Evolutionary conservation across 2,888 invertebrate genomes (phyloP).

Genomic region (Pomacea canaliculata): DNA sequence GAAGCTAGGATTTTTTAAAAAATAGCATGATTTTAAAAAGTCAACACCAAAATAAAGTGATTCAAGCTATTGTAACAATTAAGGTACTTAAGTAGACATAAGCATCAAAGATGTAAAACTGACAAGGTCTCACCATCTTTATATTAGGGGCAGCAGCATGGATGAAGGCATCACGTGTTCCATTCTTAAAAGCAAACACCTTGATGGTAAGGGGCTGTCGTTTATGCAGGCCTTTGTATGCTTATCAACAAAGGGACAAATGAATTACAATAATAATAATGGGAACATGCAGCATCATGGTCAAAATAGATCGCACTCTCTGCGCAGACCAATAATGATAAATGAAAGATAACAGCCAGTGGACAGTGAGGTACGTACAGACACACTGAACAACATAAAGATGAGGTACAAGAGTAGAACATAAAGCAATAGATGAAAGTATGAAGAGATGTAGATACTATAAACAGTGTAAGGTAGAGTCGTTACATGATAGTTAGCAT

Average conservation of each 20-base stretch:
- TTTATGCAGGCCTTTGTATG: slow-evolving; percentile 40
- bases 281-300: too few relatives aligned
- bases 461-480: too few relatives aligned
- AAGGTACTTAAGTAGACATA: not conserved
- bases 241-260: slow-evolving; percentile 9
- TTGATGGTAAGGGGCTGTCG: slow-evolving; percentile 60
- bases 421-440: too few relatives aligned
- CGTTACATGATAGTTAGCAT: too few relatives aligned
- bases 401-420: too few relatives aligned
- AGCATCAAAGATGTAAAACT: too few relatives aligned
- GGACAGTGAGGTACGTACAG: too few relatives aligned
- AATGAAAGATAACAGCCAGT: too few relatives aligned
- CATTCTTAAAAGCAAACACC: slow-evolving; percentile 65
- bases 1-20: slow-evolving; percentile 51
- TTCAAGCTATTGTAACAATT: not conserved
- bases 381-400: too few relatives aligned
- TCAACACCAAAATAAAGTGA: not conserved
- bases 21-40: not conserved
- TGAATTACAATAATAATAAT: not conserved
- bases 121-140: slow-evolving; percentile 56
- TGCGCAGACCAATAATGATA: too few relatives aligned
- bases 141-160: slow-evolving; percentile 64
- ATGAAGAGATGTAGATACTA: too few relatives aligned
- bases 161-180: slow-evolving; percentile 57
- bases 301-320: too few relatives aligned